A percentile compares a stretch with the other conserved stretches of the same genome.
Conservation (phyloP, 2,888 invertebrate genomes). For the Drosophila hawaiiensis region DNA sequence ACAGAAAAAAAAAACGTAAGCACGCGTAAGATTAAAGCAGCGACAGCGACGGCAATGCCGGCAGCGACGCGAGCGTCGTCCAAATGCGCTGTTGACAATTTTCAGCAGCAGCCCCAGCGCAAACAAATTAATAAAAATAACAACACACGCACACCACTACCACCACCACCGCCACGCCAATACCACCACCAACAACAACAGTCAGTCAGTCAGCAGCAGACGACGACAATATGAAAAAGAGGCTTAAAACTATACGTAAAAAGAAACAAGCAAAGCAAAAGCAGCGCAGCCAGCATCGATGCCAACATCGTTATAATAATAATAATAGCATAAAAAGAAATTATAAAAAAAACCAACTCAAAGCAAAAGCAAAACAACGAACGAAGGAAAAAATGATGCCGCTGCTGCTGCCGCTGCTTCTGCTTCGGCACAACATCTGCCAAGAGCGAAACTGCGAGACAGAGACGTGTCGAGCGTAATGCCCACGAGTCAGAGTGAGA, state of each 20-base stretch:
- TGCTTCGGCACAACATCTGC: conserved; percentile 42
- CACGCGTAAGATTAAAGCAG: conserved; percentile 77
- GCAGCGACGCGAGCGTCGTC: conserved; percentile 40
- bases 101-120: conserved; percentile 65
- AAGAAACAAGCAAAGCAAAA: conserved; percentile 57
- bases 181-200: conserved; percentile 18
- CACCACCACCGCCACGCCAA: conserved; percentile 18
- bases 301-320: conserved; percentile 71
- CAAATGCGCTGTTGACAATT: conserved; percentile 68
- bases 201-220: conserved; percentile 23
- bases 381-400: conserved; percentile 56
- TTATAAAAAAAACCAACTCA: conserved; percentile 64
- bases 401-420: conserved; percentile 29
- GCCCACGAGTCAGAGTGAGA: conserved; percentile 34
- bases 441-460: conserved; percentile 33
- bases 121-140: conserved; percentile 82
- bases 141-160: conserved; percentile 67
- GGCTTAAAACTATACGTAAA: conserved; percentile 65
- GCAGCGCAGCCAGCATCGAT: conserved; percentile 49
- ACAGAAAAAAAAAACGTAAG: conserved; percentile 54
- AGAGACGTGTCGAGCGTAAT: conserved; percentile 35
- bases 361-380: conserved; percentile 62
- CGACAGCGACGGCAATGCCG: conserved; percentile 35
- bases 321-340: conserved; percentile 77
- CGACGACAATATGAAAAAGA: conserved; percentile 68